Evolutionary conservation across 2,797 vertebrate species (phyloP), one percentile per base, ranked within the genome.

Genomic region (Notolabrus celidotus): DNA sequence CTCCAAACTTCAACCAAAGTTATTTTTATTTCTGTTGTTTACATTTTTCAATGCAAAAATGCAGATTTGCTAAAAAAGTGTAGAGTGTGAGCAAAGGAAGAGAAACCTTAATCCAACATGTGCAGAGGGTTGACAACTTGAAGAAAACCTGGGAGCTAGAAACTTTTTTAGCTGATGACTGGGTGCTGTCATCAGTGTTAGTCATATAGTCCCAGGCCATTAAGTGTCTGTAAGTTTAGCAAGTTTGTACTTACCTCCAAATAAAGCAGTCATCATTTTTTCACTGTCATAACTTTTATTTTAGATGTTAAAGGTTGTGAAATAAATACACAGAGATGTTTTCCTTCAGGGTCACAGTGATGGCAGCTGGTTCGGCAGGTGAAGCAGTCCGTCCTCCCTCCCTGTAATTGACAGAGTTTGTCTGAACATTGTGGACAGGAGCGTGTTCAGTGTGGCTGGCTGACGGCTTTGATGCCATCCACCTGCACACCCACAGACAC

Each of bases 401-500:
- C 15, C 22, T 66, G 52, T 67, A 38, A 49, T 17, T 59, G 56
- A 56, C 58, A 45, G 38, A 61, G 67, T 50, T 67, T 36, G 42
- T 49, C 55, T 69, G 29, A 50, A 22, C 29, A 38, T 56, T 25
- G 39, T 50, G 49, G 58, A 64, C 42, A 8, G 22, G n/a, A 52
- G 64, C 55, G 58, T 57, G 62, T 55, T 72, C 46, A 1, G 11
- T 19, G 46, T 67, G 63, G 60, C 57, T 57, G 67, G 63, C 68
- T 71, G 67, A 15, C n/a, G 7, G 55, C 27, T 60, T 31, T 39
- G 39, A 63, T 59, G 46, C 59, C 69, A 38, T 65, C 78, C 64
- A 75, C 78, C 50, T 53, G 19, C 55, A 71, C 67, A 62, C 68
- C 39, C 54, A 61, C 63, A 68, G 51, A 54, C 52, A 58, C 56